Percentiles rank a stretch among this genome's conserved stretches.
These are phyloP conservation scores for Blennius ocellaris DNA, from an alignment of 2,113 vertebrate genomes.

Conservation along the genomic window DNA sequence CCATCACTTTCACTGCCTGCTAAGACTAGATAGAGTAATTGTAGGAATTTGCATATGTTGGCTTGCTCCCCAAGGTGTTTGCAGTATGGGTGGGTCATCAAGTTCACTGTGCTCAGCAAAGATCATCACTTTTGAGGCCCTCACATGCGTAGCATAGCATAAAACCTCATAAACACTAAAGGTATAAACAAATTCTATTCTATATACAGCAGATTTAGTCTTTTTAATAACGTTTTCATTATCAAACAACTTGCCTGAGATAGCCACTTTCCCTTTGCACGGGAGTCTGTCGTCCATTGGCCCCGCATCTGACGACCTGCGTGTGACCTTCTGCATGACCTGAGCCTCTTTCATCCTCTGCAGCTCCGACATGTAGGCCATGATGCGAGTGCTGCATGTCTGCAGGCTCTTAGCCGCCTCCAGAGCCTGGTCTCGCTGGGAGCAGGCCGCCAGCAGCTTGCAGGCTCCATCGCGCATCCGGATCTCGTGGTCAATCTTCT, in stretches of 20 bases:
- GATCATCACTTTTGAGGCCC: conserved; percentile 6
- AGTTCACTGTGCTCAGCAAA: conserved; percentile 33
- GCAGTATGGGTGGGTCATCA: conserved; percentile 11
- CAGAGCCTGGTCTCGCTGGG: conserved; percentile 90
- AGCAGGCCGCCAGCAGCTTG: conserved; percentile 92
- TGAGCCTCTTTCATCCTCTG: conserved; percentile 94
- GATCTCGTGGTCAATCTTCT: conserved; percentile 94
- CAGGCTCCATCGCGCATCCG: conserved; percentile 93
- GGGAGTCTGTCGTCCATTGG: conserved; percentile 84
- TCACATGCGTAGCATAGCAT: conserved; percentile 1
- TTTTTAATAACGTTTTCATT: too few relatives aligned
- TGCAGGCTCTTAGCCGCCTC: conserved; percentile 93
- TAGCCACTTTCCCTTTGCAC: conserved; percentile 90
- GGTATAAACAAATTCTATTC: too few relatives aligned
- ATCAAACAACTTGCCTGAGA: conserved; percentile 84
- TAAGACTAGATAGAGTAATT: conserved; percentile 6
- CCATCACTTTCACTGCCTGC: conserved; percentile 13
- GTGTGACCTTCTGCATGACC: conserved; percentile 87
- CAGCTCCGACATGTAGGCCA: conserved; percentile 94
- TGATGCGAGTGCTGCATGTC: conserved; percentile 91
- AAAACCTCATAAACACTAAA: not conserved
- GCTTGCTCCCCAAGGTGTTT: conserved; percentile 20
- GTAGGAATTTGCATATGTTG: not conserved
- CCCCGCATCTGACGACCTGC: conserved; percentile 90
- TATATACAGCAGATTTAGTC: too few relatives aligned